These are phyloP conservation scores for Mastacembelus armatus DNA, from an alignment of 2,797 vertebrate genomes.

Conservation along the genomic window DNA sequence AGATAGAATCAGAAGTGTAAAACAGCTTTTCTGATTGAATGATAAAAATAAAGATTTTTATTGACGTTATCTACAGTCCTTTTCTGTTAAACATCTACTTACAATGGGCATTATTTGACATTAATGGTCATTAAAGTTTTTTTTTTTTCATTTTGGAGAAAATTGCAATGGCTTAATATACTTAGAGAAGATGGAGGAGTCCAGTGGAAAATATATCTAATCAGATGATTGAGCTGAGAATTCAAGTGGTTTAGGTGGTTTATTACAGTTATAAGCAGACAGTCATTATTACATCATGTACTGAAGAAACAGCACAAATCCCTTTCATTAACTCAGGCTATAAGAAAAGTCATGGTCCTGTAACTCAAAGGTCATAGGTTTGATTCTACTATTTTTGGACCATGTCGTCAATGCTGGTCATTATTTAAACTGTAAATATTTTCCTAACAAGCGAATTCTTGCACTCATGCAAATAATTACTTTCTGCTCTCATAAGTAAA, in stretches of 20 bases:
- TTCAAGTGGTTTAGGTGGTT: conserved; percentile 53
- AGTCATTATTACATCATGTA: conserved; percentile 32
- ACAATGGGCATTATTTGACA: background rate
- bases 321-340: background rate
- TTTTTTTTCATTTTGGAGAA: background rate
- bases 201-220: conserved; percentile 31
- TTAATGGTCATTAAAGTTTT: background rate
- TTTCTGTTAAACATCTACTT: background rate
- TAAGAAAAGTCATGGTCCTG: too few relatives aligned
- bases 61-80: background rate
- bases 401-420: background rate
- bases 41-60: background rate
- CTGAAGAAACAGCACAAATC: conserved; percentile 9
- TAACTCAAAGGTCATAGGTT: background rate
- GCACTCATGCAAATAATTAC: background rate
- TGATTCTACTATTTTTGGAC: too few relatives aligned
- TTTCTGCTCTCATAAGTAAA: background rate
- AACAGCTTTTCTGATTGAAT: background rate
- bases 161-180: too few relatives aligned
- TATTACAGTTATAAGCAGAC: conserved; percentile 42
- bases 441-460: background rate
- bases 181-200: too few relatives aligned
- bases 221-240: conserved; percentile 42
- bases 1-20: too few relatives aligned
- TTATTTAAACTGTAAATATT: background rate